Evolutionary conservation across 2,113 vertebrate species (phyloP).

Genomic region (Alligator sinensis): DNA sequence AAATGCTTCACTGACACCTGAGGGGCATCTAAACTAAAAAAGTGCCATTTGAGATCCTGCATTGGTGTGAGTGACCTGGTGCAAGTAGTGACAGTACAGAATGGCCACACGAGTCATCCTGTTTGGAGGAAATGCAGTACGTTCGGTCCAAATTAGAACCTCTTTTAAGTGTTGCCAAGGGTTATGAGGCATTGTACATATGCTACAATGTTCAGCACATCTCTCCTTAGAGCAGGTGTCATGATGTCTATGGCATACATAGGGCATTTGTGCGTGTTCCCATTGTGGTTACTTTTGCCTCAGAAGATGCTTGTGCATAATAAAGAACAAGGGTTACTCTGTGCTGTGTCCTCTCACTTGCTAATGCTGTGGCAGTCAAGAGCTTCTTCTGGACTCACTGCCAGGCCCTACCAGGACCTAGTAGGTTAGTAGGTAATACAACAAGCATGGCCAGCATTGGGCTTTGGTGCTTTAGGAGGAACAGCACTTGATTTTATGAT

Average conservation of each 20-base stretch:
- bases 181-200: not conserved
- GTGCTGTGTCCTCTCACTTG: not conserved
- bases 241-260: not conserved
- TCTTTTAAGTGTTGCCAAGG: not conserved
- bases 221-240: not conserved
- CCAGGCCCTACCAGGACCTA: not conserved
- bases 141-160: not conserved
- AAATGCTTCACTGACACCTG: not conserved
- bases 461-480: not conserved
- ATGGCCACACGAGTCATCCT: not conserved
- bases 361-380: not conserved
- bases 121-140: not conserved
- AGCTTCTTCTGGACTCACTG: not conserved
- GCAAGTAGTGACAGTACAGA: not conserved
- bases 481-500: not conserved
- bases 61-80: not conserved
- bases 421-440: not conserved
- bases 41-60: not conserved
- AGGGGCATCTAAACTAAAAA: not conserved
- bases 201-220: not conserved
- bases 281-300: not conserved
- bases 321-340: not conserved
- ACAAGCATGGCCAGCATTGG: too few relatives aligned
- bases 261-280: not conserved
- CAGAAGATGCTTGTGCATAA: not conserved